A percentile compares a stretch with the other conserved stretches of the same genome.
Conservation (phyloP, 2,113 vertebrate species). For the Hepsetus odoe region DNA sequence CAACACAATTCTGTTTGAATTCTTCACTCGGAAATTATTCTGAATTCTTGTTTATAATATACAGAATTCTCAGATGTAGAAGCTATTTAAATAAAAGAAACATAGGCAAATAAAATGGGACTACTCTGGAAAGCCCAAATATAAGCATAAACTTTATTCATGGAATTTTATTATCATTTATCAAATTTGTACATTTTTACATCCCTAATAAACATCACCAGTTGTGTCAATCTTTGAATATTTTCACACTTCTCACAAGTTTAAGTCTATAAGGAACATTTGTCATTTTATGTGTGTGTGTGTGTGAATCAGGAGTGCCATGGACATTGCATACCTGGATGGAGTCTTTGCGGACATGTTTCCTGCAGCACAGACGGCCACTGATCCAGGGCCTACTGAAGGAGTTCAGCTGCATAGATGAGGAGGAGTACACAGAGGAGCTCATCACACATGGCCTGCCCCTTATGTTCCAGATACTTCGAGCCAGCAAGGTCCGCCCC, state of each 20-base stretch:
- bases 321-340: slow-evolving; percentile 96
- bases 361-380: slow-evolving; percentile 90
- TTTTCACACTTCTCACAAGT: neutral
- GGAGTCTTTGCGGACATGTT: slow-evolving; percentile 90
- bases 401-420: slow-evolving; percentile 95
- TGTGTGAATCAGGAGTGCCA: slow-evolving; percentile 81
- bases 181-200: no score
- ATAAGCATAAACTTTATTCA: no score
- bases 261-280: neutral
- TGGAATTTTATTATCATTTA: no score
- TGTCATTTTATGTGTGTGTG: neutral
- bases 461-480: slow-evolving; percentile 94
- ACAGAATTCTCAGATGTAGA: no score
- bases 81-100: no score
- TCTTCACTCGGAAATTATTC: no score
- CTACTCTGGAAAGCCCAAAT: no score
- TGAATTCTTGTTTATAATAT: no score
- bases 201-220: no score
- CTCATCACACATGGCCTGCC: slow-evolving; percentile 92
- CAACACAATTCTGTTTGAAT: no score
- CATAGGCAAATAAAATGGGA: no score
- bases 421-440: slow-evolving; percentile 94
- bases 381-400: slow-evolving; percentile 93
- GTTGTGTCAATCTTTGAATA: no score
- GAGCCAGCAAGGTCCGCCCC: slow-evolving; percentile 89